Percentiles rank a stretch among this genome's conserved stretches.
These are phyloP conservation scores for Ephestia elutella DNA, from an alignment of 1,140 invertebrate species.

Conservation along the genomic window DNA sequence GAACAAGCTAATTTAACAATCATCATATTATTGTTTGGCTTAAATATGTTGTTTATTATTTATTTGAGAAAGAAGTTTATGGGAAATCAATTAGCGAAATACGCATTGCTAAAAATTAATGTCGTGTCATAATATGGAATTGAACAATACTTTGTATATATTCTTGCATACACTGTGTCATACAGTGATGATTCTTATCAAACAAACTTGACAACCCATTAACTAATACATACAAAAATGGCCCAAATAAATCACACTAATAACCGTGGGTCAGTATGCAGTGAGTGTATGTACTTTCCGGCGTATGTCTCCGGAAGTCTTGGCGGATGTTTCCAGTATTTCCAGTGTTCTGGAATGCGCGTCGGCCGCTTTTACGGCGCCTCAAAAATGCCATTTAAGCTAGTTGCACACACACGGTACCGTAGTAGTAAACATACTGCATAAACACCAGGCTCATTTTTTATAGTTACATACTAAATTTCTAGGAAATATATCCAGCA, in stretches of 20 bases:
- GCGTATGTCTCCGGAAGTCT: conserved; percentile 13
- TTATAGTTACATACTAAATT: background rate
- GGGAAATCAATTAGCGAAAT: no score
- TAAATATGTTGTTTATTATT: no score
- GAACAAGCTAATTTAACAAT: background rate
- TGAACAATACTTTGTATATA: no score
- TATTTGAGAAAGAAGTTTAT: no score
- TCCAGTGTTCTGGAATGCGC: conserved; percentile 20
- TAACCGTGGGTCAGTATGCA: background rate
- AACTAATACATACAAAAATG: no score
- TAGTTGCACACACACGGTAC: background rate
- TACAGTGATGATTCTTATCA: no score
- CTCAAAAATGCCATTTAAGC: conserved; percentile 10
- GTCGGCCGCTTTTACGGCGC: conserved; percentile 7
- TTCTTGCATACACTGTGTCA: no score
- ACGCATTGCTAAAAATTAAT: no score
- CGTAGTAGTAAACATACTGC: background rate
- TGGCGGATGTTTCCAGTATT: conserved; percentile 10
- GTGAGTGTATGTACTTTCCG: background rate
- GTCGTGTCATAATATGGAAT: no score
- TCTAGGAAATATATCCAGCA: no score
- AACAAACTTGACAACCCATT: no score
- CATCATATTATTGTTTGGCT: no score
- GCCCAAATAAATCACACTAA: background rate
- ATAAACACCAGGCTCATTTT: background rate